Evolutionary conservation across 1,140 invertebrate species (phyloP).

Genomic region (Papilio xuthus): DNA sequence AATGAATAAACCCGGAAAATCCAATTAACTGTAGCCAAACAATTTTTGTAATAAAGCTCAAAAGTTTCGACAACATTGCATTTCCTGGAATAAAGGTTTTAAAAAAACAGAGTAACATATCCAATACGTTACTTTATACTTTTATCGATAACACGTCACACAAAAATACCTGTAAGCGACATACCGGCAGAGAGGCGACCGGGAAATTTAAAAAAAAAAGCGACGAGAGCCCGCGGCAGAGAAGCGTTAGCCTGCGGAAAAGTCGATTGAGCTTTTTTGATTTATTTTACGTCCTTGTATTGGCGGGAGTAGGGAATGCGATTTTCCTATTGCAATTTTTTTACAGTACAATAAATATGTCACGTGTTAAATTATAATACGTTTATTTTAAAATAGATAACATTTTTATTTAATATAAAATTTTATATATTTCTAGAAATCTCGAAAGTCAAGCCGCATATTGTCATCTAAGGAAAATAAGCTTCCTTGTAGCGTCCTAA

Average conservation of each 20-base stretch:
- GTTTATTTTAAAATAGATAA: no score
- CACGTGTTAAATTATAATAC: neutral
- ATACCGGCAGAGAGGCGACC: neutral
- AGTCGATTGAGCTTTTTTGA: constrained; percentile 10
- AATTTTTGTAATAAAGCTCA: neutral
- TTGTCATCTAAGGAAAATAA: neutral
- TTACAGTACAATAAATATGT: neutral
- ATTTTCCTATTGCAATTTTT: neutral
- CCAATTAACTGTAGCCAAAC: neutral
- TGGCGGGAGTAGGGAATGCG: neutral
- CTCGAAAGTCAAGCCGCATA: neutral
- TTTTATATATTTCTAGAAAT: no score
- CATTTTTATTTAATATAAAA: no score
- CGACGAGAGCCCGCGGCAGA: neutral
- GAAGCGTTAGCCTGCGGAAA: constrained; percentile 6
- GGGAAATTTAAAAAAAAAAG: neutral
- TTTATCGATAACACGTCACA: constrained; percentile 10
- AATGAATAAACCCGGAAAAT: neutral
- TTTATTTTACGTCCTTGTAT: constrained; percentile 6
- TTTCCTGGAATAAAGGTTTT: neutral
- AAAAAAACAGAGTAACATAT: constrained; percentile 13
- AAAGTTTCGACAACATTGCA: neutral
- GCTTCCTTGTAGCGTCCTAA: neutral
- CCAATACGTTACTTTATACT: neutral
- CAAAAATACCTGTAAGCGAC: neutral